Evolutionary conservation across 2,888 invertebrate genomes (phyloP), one percentile per base, ranked within the genome.

Genomic region (Diaphora mendica): DNA sequence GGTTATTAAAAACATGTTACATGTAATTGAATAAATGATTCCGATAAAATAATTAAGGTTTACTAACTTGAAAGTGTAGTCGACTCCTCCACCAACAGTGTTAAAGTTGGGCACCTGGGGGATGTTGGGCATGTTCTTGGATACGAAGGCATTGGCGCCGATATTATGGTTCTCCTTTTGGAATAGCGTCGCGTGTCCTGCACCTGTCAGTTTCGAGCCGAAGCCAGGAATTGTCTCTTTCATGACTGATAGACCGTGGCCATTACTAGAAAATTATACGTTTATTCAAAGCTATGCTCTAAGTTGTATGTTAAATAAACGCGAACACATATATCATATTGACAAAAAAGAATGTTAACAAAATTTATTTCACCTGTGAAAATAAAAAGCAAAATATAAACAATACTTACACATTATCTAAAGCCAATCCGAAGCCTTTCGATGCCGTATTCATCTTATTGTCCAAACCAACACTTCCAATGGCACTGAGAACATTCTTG

Each of bases 121-220:
- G 35, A 71, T 39, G 44, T 13, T 39, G n/a, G 82, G 84, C 62
- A 81, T 78, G 64, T 77, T 83, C 11, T 66, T 79, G 35, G 79
- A 74, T 15, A 83, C 5, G 23, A 82, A 83, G 3, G 73, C 82
- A 0, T 66, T 72, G 44, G 77, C 73, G 2, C 69, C 74, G 1
- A 83, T 70, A 2, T 79, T 74, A 23, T 82, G 84, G 2, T 74
- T 64, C 35, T 72, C 85, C 33, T 86, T 88, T 76, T 89, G 78
- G 66, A 91, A 75, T 20, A 91, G 71, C 68, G 87, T 90, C 5
- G 88, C 64, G 20, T 83, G 83, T 5, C 85, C 90, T 1, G 90
- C 86, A 7, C 26, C 86, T 81, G 90, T 89, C 62, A 91, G 74
- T 77, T 88, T 89, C 74, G 87, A 69, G 5, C 86, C 91, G 68